These are phyloP conservation scores for Standfussiana lucernea DNA, from an alignment of 2,888 invertebrate genomes.

Conservation along the genomic window DNA sequence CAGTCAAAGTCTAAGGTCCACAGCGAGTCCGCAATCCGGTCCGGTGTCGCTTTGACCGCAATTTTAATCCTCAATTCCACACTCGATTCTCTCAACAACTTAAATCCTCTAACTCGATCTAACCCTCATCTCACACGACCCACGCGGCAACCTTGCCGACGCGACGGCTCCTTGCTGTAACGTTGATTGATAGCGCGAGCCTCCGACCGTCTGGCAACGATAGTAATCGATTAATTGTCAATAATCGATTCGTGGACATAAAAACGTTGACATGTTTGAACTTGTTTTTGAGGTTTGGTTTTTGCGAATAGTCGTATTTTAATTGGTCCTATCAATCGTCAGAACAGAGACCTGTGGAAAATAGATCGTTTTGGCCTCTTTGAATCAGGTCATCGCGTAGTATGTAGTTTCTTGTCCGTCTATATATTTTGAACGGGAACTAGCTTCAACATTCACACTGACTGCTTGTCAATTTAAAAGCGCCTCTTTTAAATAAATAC, in stretches of 20 bases:
- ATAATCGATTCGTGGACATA: conserved; percentile 54
- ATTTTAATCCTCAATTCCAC: conserved; percentile 12
- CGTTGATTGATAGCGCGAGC: conserved; percentile 54
- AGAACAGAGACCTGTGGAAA: no score
- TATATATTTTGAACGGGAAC: no score
- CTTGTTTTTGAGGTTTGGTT: conserved; percentile 18
- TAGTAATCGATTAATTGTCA: conserved; percentile 54
- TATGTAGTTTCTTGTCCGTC: no score
- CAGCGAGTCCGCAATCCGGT: not conserved
- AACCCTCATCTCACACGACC: conserved; percentile 40
- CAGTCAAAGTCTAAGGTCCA: not conserved
- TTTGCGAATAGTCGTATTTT: not conserved
- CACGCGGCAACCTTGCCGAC: conserved; percentile 51
- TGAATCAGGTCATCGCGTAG: no score
- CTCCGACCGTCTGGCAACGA: conserved; percentile 48
- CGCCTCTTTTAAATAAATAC: no score
- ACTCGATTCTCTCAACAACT: conserved; percentile 16
- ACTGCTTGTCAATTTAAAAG: no score
- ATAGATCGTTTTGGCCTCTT: no score
- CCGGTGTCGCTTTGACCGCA: not conserved
- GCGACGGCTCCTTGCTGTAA: conserved; percentile 54
- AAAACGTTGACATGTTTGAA: conserved; percentile 37
- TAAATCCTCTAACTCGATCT: conserved; percentile 30
- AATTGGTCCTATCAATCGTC: not conserved
- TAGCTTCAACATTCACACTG: no score